Conservation (phyloP, 2,797 vertebrate species). For the Acanthurus tractus region DNA sequence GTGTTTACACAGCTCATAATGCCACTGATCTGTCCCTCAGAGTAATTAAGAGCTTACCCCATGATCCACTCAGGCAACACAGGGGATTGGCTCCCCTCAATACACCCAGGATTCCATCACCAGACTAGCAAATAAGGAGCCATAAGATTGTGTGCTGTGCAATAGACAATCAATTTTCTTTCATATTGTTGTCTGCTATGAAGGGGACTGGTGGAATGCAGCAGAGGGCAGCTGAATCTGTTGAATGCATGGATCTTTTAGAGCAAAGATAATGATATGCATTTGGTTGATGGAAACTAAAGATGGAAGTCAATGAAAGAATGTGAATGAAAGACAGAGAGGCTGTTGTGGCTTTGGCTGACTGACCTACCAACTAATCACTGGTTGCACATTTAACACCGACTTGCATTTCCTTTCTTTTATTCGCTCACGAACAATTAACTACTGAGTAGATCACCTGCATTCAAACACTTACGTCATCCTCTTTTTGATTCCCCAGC, state of each 20-base stretch:
- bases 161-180: conserved; percentile 44
- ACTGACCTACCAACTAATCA: neutral
- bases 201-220: conserved; percentile 19
- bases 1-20: conserved; percentile 64
- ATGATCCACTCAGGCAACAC: conserved; percentile 69
- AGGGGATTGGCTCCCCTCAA: conserved; percentile 65
- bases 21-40: conserved; percentile 71
- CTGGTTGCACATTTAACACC: neutral
- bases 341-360: conserved; percentile 6
- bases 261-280: conserved; percentile 4
- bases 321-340: conserved; percentile 12
- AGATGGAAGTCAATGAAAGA: conserved; percentile 23
- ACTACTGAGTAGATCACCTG: neutral
- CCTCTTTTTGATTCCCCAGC: neutral
- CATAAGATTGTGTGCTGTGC: conserved; percentile 25
- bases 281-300: conserved; percentile 30
- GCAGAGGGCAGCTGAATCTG: neutral
- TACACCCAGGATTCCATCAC: conserved; percentile 56
- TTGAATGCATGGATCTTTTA: conserved; percentile 19
- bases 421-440: neutral
- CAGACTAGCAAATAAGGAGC: conserved; percentile 46
- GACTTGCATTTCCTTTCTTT: neutral
- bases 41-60: conserved; percentile 81
- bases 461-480: neutral
- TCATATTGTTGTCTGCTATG: conserved; percentile 33